Evolutionary conservation across 2,113 vertebrate genomes (phyloP).

Genomic region (Stercorarius parasiticus): DNA sequence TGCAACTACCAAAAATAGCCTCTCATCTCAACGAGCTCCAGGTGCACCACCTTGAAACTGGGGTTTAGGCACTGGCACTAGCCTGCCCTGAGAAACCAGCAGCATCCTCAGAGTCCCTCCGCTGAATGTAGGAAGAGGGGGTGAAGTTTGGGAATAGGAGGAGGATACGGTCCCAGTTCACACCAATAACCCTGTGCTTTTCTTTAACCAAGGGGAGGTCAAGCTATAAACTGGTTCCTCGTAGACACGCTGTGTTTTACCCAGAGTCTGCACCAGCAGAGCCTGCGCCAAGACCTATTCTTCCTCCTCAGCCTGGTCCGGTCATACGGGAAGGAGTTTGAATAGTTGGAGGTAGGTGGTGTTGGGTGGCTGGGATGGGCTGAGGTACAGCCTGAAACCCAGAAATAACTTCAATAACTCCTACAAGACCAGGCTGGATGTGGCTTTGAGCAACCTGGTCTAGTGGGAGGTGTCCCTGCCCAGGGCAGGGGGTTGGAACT

Average conservation of each 20-base stretch:
- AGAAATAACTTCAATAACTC: neutral
- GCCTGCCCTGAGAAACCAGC: neutral
- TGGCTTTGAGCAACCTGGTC: too few relatives aligned
- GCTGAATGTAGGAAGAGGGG: neutral
- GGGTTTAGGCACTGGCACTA: neutral
- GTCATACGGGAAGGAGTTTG: rapidly evolving
- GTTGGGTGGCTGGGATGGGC: neutral
- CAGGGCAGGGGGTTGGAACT: too few relatives aligned
- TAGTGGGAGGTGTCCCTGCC: too few relatives aligned
- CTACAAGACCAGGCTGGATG: too few relatives aligned
- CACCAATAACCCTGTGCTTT: neutral
- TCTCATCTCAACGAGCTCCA: neutral
- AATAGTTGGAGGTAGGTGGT: neutral
- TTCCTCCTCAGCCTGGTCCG: neutral
- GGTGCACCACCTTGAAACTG: neutral
- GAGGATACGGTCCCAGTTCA: rapidly evolving
- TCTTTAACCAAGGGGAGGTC: neutral
- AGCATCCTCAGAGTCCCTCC: neutral
- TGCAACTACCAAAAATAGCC: rapidly evolving
- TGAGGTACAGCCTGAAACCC: neutral
- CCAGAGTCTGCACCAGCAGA: neutral
- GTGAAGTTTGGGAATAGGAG: neutral
- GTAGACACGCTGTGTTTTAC: rapidly evolving
- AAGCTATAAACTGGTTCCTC: neutral
- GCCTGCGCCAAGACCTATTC: neutral